phyloP scores from a whole-genome alignment of 2,113 vertebrate genomes.

The Struthidea cinerea region DNA sequence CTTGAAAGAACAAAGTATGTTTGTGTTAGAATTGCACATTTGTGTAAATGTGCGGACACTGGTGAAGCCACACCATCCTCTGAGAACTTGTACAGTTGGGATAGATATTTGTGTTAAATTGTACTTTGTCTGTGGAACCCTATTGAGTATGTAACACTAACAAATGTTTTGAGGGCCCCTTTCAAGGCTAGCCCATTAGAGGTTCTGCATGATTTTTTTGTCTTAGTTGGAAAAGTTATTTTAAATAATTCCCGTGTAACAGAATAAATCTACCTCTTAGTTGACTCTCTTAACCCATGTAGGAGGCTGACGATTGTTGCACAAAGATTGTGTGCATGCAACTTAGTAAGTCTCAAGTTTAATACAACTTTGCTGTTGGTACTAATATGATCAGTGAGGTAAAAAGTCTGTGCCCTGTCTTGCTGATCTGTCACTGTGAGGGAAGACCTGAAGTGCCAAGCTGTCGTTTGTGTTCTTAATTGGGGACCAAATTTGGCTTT shows the following conservation, averaged over 20 bases:
- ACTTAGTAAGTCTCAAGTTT: background rate
- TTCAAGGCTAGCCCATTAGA: background rate
- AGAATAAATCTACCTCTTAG: background rate
- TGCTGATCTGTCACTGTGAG: background rate
- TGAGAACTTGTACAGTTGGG: background rate
- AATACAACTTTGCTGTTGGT: background rate
- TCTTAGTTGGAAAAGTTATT: background rate
- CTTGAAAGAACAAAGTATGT: background rate
- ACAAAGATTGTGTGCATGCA: background rate
- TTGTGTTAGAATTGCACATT: background rate
- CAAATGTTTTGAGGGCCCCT: background rate
- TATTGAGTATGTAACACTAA: background rate
- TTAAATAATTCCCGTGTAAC: background rate
- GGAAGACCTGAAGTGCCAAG: background rate
- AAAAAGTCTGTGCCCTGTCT: background rate
- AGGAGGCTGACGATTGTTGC: background rate
- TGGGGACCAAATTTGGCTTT: background rate
- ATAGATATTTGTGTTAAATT: background rate
- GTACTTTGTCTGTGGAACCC: background rate
- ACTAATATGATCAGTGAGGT: background rate
- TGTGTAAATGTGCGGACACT: background rate
- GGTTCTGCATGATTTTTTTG: background rate
- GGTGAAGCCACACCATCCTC: background rate
- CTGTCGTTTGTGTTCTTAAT: background rate
- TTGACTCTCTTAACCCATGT: background rate